Evolutionary conservation across 1,140 invertebrate genomes (phyloP), one percentile per base, ranked within the genome.

Genomic region (Bilobella aurantiaca): DNA sequence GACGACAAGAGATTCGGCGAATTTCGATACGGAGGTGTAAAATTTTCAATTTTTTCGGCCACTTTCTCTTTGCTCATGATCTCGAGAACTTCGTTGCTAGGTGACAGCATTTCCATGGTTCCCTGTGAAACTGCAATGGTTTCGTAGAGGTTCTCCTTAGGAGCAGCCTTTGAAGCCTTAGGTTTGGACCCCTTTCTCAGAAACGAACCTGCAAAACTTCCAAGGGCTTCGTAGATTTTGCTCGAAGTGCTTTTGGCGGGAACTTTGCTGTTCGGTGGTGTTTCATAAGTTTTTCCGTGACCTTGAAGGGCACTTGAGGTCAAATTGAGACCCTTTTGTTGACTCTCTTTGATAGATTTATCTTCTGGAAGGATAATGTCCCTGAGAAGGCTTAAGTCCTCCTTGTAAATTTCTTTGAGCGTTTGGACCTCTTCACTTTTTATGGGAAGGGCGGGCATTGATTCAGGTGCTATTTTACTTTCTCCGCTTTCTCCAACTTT

Each of bases 371-470:
- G 57, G 12, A 58, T 29, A 21, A 58, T 25, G 12, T 58, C 28
- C 29, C 8, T 58, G 3, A 58, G 23, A 58, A 29, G 3, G 12
- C 25, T 25, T 14, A 58, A 29, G 8, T 58, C 32, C 70, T 66
- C 28, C 68, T 65, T 21, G 46, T 71, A 1, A 73, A 68, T 1
- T 67, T 68, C 14, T 64, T 68, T 27, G 62, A 58, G 12, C 49
- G 27, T 42, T 57, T 58, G 31, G 27, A 42, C 75, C 27, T 79
- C 78, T 69, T 81, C 79, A 49, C 78, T 79, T 8, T 53, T 23
- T 16, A 14, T 53, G 49, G 21, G 49, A 53, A 23, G 12, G 5
- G 8, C 5, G 23, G 49, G 12, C 3, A 23, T 53, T 53, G 49
- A 53, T 71, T 80, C 79, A 21, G 76, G 69, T 71, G 77, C 66